A percentile compares a stretch with the other conserved stretches of the same genome.
These are phyloP conservation scores for Myiagra hebetior DNA, from an alignment of 2,113 vertebrate species.

Conservation along the genomic window DNA sequence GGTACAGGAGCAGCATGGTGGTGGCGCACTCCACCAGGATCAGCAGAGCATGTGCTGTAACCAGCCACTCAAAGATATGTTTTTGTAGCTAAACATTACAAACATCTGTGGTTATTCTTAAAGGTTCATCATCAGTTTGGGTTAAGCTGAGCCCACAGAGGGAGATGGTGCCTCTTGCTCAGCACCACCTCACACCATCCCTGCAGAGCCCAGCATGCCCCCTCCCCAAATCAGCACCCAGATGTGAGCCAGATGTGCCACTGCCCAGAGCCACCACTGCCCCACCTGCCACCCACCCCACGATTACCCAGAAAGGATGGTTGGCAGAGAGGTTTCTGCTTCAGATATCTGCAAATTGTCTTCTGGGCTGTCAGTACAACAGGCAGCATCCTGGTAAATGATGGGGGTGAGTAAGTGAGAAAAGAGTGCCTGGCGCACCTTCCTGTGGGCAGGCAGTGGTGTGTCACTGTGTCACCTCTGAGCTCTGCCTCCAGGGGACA, in stretches of 20 bases:
- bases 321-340: background rate
- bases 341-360: background rate
- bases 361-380: background rate
- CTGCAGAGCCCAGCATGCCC: background rate
- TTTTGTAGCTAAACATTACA: background rate
- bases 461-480: accelerated
- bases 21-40: background rate
- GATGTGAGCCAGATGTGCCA: background rate
- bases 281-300: background rate
- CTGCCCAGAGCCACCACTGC: background rate
- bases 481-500: background rate
- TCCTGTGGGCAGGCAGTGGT: background rate
- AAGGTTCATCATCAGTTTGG: background rate
- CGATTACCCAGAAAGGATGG: background rate
- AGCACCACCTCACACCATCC: background rate
- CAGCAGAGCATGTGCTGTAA: background rate
- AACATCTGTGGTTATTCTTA: background rate
- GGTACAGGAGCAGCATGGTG: background rate
- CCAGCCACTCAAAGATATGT: background rate
- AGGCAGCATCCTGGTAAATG: background rate
- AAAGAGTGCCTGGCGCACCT: background rate
- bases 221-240: background rate
- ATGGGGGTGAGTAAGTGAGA: background rate
- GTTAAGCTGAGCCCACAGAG: background rate
- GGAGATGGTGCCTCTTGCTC: background rate